Evolutionary conservation across 2,888 invertebrate genomes (phyloP).

Genomic region (Biston betularia): DNA sequence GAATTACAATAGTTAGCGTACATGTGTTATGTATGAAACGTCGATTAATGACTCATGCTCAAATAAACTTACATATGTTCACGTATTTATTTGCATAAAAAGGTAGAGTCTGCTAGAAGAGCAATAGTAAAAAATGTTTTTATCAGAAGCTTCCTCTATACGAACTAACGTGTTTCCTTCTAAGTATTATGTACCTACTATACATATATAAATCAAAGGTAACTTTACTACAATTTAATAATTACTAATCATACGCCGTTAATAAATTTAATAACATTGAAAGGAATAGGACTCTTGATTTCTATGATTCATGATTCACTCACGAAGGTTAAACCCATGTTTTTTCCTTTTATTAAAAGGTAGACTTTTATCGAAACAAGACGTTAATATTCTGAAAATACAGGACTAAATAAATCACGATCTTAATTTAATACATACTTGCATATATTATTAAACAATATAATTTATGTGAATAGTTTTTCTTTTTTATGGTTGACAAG

Average conservation of each 20-base stretch:
- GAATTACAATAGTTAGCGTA: slow-evolving; percentile 36
- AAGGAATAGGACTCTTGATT: neutral
- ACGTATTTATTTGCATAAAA: slow-evolving; percentile 31
- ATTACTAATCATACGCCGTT: neutral
- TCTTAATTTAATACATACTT: too few species aligned
- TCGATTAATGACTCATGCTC: slow-evolving; percentile 36
- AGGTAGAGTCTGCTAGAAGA: slow-evolving; percentile 11
- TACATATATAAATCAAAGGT: neutral
- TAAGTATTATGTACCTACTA: neutral
- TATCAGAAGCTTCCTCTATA: slow-evolving; percentile 18
- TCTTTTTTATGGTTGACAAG: too few species aligned
- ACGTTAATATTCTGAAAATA: too few species aligned
- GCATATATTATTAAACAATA: too few species aligned
- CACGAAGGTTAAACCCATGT: neutral
- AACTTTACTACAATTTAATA: neutral
- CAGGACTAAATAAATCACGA: too few species aligned
- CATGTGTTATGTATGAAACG: slow-evolving; percentile 33
- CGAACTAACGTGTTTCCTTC: slow-evolving; percentile 4
- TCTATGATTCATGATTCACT: neutral
- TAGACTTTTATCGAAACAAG: too few species aligned
- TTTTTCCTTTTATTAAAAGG: too few species aligned
- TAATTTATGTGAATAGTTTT: too few species aligned
- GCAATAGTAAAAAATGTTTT: neutral
- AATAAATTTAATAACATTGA: neutral
- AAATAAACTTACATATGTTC: slow-evolving; percentile 33